Evolutionary conservation across 2,797 vertebrate genomes (phyloP).

Genomic region (Mormyrus hasselquistii): DNA sequence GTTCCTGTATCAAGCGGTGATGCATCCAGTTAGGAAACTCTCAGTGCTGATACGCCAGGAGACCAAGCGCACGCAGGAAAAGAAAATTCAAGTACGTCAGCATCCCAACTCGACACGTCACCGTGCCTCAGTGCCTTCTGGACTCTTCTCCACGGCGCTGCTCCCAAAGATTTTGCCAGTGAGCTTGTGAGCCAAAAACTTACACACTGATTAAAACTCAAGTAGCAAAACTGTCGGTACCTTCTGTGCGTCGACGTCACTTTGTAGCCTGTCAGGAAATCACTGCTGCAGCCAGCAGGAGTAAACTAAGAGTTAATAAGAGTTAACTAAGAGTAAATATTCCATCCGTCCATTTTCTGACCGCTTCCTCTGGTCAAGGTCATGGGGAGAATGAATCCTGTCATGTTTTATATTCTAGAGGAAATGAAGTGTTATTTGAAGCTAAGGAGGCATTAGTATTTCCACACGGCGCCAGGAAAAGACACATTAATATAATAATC

Average conservation of each 20-base stretch:
- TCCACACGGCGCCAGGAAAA: neutral
- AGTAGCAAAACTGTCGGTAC: neutral
- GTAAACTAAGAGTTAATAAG: neutral
- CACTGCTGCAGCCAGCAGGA: neutral
- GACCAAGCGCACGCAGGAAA: neutral
- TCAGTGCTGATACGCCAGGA: neutral
- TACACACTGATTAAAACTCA: neutral
- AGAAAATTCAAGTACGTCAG: neutral
- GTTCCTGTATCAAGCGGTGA: neutral
- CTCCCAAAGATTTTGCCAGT: neutral
- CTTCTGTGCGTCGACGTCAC: neutral
- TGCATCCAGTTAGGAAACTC: neutral
- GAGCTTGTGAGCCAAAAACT: neutral
- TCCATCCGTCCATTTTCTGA: neutral
- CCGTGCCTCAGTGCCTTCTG: neutral
- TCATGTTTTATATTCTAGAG: neutral
- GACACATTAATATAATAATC: neutral
- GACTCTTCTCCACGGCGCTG: neutral
- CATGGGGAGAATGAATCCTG: neutral
- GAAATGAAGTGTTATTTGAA: neutral
- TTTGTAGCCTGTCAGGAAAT: neutral
- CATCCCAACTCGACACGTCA: neutral
- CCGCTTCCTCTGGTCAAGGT: neutral
- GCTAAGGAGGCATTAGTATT: neutral
- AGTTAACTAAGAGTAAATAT: conserved; percentile 3